Evolutionary conservation across 2,888 invertebrate species (phyloP), one percentile per base, ranked within the genome.

Genomic region (Pachydiplax longipennis): DNA sequence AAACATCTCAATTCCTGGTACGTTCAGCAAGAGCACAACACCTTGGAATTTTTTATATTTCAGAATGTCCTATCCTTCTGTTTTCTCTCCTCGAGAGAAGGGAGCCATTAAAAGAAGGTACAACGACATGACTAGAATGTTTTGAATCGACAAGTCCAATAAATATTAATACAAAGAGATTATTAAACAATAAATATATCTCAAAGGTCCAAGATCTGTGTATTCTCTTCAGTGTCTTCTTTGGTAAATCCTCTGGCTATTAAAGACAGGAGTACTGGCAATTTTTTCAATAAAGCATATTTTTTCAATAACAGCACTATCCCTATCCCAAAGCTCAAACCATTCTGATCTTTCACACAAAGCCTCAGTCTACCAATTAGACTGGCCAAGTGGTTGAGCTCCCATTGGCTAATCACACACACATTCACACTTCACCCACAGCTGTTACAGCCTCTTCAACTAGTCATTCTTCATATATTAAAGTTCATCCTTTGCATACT

Each of bases 121-220:
- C 87, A 61, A 87, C 61, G 87, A 87, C 87, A 87, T 87, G 87
- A 87, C 87, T 87, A 87, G 87, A 87, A 87, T 87, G 87, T 87
- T 87, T 61, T 35, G 87, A 87, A 87, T 87, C 61, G 53, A 53
- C 61, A 87, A 87, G 87, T 87, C 87, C 87, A 87, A 87, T 87
- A 87, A 87, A 87, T 87, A 87, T 87, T 61, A 87, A 87, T 87
- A 87, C 58, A 87, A 87, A 87, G 87, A 87, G 58, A 61, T 87
- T 87, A 87, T 61, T 87, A 87, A 87, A 87, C 87, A 87, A 87
- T 87, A 87, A 87, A 87, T 87, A 87, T 87, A 87, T 87, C 87
- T 87, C 87, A 87, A 87, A 87, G 37, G 87, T 87, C 61, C 87
- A 87, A 87, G 87, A 61, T 87, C 61, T 61, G 58, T 87, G 81